Evolutionary conservation across 2,888 invertebrate species (phyloP), one percentile per base, ranked within the genome.

Genomic region (Watsonalla binaria): DNA sequence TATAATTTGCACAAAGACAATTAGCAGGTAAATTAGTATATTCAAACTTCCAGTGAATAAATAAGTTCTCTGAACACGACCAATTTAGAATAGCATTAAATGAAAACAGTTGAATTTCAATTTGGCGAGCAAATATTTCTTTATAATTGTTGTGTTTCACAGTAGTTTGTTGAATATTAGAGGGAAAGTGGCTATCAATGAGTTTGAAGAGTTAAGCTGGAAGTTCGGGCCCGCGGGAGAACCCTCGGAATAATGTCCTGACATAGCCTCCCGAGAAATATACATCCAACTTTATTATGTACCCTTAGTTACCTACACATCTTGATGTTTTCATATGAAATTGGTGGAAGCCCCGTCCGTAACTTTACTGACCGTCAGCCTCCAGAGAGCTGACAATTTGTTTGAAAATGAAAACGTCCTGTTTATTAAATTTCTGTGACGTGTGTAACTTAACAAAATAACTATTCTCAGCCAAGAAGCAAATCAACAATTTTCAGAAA

Each of bases 201-300:
- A 75, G 71, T 78, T 79, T 76, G 71, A 75, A 76, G 72, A 80
- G 78, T 73, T 73, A 73, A 75, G 69, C 67, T 66, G 68, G 66
- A 78, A 83, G 74, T 82, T 81, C 67, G 57, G 68, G 67, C 80
- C 75, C 65, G 54, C 59, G 82, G 79, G 82, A 77, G 60, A 73
- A 74, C 77, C 80, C 69, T 68, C 61, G 61, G 66, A 72, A 72
- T 76, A 76, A 70, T 71, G 67, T 72, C 73, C 72, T 73, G 66
- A 72, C 76, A 71, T 69, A 67, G 72, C 63, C 78, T 69, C 73
- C 47, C 54, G 76, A 70, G 77, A 58, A 65, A 68, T 68, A 72
- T 62, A 64, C 59, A 62, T 66, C 61, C 68, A 74, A 76, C 63
- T 75, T 76, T 75, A 72, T 68, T 68, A 56, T 58, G 45, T 57